Evolutionary conservation across 2,888 invertebrate species (phyloP), one percentile per base, ranked within the genome.

Genomic region (Acrocyrtus sp.): DNA sequence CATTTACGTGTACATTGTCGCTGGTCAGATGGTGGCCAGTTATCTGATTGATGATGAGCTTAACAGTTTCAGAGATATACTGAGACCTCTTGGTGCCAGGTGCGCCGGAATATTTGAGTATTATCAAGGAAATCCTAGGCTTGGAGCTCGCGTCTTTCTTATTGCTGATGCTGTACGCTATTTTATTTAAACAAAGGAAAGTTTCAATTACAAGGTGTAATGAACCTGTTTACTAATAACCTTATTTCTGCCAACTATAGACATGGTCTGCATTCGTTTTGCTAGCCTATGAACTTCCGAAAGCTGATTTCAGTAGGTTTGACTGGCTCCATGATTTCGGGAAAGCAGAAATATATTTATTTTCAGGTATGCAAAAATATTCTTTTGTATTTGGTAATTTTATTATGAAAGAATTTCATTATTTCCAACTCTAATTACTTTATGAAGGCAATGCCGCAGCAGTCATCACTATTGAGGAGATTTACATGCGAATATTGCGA

Each of bases 401-500:
- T n/a, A n/a, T n/a, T n/a, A n/a, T n/a, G n/a, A n/a, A n/a, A n/a
- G n/a, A n/a, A n/a, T n/a, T n/a, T n/a, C n/a, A n/a, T n/a, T n/a
- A n/a, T n/a, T n/a, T n/a, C n/a, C n/a, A n/a, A n/a, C n/a, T n/a
- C 2, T 24, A 24, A 19, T 56, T 41, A 6, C 10, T 47, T n/a
- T 17, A 47, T 47, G 8, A 47, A 67, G 67, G 67, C n/a, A 58
- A 60, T 24, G 67, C 67, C 17, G 58, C 67, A 1, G 43, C 54
- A 4, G 22, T 72, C 10, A 72, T 66, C 27, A 45, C 66, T 8
- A 5, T 47, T 3, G 72, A 72, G 29, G 72, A 72, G 41, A 50
- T 72, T 26, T 72, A 66, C 26, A 72, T 72, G 66, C 45, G 72
- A 34, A 19, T 54, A 4, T 61, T 66, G 29, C 66, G 72, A n/a